Evolutionary conservation across 2,113 vertebrate species (phyloP).

Genomic region (Eurystomus gularis): DNA sequence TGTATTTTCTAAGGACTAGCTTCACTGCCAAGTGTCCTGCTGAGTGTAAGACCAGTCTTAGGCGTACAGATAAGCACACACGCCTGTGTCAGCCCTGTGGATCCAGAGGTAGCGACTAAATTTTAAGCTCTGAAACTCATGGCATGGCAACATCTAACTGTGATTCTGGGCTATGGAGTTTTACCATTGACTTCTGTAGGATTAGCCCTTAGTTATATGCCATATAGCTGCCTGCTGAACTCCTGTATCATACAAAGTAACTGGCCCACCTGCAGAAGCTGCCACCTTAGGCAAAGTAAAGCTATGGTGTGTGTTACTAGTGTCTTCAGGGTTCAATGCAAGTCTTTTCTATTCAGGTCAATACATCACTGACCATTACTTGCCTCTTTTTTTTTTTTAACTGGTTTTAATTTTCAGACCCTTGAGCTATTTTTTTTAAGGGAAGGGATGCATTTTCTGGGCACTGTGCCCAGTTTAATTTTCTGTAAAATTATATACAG

Average conservation of each 20-base stretch:
- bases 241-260: background rate
- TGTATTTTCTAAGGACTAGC: background rate
- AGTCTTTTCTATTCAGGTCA: background rate
- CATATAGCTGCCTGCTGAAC: background rate
- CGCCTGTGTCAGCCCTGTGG: background rate
- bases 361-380: background rate
- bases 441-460: background rate
- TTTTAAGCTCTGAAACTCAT: background rate
- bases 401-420: background rate
- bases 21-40: background rate
- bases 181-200: background rate
- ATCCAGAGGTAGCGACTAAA: background rate
- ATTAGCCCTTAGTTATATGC: background rate
- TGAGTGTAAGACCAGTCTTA: background rate
- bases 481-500: conserved; percentile 12
- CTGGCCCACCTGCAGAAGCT: background rate
- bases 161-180: background rate
- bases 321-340: background rate
- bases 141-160: background rate
- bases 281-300: background rate
- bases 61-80: background rate
- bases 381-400: background rate
- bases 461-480: background rate
- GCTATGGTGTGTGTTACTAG: background rate
- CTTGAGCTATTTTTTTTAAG: background rate